These are phyloP conservation scores for Prochilodus magdalenae DNA, from an alignment of 2,113 vertebrate species.

Conservation along the genomic window DNA sequence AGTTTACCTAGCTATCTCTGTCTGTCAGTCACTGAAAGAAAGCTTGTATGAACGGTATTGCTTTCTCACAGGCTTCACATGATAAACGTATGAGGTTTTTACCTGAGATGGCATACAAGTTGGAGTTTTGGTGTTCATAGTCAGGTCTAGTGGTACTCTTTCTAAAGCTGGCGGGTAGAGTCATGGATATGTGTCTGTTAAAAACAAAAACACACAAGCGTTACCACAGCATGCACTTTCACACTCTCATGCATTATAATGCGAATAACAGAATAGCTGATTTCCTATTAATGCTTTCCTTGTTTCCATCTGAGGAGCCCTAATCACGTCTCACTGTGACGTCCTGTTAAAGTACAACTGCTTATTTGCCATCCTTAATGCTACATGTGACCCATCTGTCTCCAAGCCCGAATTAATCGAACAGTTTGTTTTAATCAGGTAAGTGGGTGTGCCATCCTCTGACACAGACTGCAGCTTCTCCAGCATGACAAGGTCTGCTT, in stretches of 20 bases:
- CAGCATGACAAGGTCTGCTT: not conserved
- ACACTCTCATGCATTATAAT: not conserved
- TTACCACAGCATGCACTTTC: not conserved
- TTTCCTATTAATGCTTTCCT: too few relatives aligned
- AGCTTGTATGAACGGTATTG: too few relatives aligned
- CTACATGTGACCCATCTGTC: not conserved
- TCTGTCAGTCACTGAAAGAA: too few relatives aligned
- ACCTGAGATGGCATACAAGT: slow-evolving; percentile 96
- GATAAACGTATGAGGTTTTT: not conserved
- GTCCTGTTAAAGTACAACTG: too few relatives aligned
- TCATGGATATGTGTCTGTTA: slow-evolving; percentile 93
- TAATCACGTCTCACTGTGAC: too few relatives aligned
- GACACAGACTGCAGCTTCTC: not conserved
- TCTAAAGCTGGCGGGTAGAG: slow-evolving; percentile 93
- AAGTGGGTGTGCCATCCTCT: not conserved
- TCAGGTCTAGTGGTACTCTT: slow-evolving; percentile 89
- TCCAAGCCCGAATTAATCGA: not conserved
- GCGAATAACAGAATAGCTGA: too few relatives aligned
- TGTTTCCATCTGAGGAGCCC: too few relatives aligned
- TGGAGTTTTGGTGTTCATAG: slow-evolving; percentile 95
- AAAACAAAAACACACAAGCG: slow-evolving; percentile 16
- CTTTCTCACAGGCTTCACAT: too few relatives aligned
- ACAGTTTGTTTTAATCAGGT: not conserved
- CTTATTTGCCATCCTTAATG: not conserved
- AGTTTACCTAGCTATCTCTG: too few relatives aligned